Evolutionary conservation across 2,888 invertebrate genomes (phyloP).

Genomic region (Andrena hattorfiana): DNA sequence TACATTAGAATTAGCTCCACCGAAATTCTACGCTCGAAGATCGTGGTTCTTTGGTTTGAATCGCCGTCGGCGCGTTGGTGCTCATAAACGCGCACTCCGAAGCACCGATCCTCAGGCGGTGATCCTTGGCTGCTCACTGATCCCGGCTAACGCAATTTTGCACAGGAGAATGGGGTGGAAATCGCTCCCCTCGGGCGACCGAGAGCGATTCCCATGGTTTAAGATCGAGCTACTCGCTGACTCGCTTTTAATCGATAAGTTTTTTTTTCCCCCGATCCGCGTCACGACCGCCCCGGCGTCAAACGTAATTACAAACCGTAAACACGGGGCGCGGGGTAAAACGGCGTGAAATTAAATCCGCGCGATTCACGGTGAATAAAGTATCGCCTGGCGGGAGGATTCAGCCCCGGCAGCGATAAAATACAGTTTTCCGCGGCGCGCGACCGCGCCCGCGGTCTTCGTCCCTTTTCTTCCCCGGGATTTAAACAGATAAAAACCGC

Average conservation of each 20-base stretch:
- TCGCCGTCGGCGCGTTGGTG: too few species aligned
- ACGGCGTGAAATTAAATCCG: slow-evolving; percentile 72
- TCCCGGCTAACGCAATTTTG: background rate
- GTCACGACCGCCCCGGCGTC: slow-evolving; percentile 24
- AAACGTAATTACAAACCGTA: slow-evolving; percentile 71
- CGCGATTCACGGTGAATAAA: slow-evolving; percentile 71
- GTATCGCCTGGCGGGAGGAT: slow-evolving; percentile 63
- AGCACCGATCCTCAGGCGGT: too few species aligned
- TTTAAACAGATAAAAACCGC: slow-evolving; percentile 55
- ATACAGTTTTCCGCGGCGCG: slow-evolving; percentile 43
- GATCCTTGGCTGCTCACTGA: too few species aligned
- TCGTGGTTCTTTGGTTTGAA: too few species aligned
- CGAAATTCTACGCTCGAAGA: too few species aligned
- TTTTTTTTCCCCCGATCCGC: background rate
- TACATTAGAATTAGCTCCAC: background rate
- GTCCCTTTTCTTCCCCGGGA: slow-evolving; percentile 45
- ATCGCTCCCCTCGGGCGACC: background rate
- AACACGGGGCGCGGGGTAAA: slow-evolving; percentile 66
- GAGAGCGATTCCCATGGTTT: background rate
- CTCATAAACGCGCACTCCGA: too few species aligned
- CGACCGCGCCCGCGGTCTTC: slow-evolving; percentile 25
- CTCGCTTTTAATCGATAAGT: slow-evolving; percentile 61
- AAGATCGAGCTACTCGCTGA: slow-evolving; percentile 12
- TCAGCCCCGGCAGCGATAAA: slow-evolving; percentile 47
- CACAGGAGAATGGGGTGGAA: background rate